These are phyloP conservation scores for Oikopleura albicans DNA, from an alignment of 23 tunicate species.

Conservation along the genomic window DNA sequence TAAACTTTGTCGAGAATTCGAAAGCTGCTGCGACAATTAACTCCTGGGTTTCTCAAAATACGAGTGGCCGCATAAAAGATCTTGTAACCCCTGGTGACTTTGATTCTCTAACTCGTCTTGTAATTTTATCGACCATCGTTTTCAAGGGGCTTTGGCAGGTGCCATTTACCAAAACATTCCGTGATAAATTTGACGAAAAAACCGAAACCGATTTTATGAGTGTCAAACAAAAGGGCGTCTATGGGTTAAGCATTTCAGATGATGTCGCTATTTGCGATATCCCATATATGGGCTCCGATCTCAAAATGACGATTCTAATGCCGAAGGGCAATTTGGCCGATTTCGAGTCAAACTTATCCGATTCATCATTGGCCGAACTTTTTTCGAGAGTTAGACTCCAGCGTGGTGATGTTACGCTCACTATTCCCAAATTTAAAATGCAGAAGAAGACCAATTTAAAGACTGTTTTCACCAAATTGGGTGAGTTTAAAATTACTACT, in stretches of 20 bases:
- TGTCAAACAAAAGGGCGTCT: not conserved
- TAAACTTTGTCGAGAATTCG: not conserved
- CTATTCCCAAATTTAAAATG: not conserved
- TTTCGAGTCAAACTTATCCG: not conserved
- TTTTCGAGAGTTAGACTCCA: not conserved
- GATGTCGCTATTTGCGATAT: not conserved
- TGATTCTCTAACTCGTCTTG: slow-evolving; percentile 23
- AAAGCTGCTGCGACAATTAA: slow-evolving; percentile 20
- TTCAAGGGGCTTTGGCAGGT: slow-evolving; percentile 38
- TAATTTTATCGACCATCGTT: slow-evolving; percentile 33
- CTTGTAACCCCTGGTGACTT: slow-evolving; percentile 20
- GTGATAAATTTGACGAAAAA: not conserved
- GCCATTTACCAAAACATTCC: slow-evolving; percentile 17
- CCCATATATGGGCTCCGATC: not conserved
- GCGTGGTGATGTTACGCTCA: not conserved
- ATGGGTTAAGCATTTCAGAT: not conserved
- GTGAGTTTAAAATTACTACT: no score
- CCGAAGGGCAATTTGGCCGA: not conserved
- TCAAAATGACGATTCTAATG: not conserved
- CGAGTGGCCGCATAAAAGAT: slow-evolving; percentile 28
- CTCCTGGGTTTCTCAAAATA: slow-evolving; percentile 31
- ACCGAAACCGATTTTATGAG: not conserved
- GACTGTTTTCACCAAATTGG: not conserved
- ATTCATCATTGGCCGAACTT: not conserved
- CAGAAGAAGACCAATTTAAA: not conserved